phyloP scores from a whole-genome alignment of 1,140 invertebrate genomes.

The Cotesia vestalis region DNA sequence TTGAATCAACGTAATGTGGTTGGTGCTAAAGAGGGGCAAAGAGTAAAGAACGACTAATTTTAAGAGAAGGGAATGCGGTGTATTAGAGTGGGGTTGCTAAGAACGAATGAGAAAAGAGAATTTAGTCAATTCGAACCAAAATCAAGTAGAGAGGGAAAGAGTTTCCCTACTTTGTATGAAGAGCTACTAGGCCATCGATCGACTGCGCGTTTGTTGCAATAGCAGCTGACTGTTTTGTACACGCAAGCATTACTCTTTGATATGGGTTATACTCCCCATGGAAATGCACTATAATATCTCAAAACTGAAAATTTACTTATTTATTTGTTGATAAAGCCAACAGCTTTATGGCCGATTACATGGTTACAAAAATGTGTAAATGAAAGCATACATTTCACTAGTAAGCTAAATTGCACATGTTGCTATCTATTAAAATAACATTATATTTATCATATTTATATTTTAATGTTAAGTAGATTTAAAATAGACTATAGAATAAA shows the following conservation, averaged over 20 bases:
- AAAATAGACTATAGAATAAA: too few species aligned
- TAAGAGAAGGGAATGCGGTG: slow-evolving; percentile 7
- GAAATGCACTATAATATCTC: neutral
- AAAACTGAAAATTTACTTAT: too few species aligned
- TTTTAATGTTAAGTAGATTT: too few species aligned
- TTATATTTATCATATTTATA: too few species aligned
- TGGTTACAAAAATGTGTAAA: too few species aligned
- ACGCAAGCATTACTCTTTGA: slow-evolving; percentile 31
- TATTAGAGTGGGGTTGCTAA: slow-evolving; percentile 10
- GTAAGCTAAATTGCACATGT: too few species aligned
- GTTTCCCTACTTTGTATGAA: slow-evolving; percentile 25
- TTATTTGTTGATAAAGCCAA: too few species aligned
- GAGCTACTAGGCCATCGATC: slow-evolving; percentile 55
- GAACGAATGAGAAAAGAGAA: slow-evolving; percentile 26
- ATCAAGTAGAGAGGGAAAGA: slow-evolving; percentile 8
- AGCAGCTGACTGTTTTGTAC: slow-evolving; percentile 46
- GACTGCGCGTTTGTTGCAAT: slow-evolving; percentile 47
- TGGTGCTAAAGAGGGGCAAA: neutral
- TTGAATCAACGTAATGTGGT: neutral
- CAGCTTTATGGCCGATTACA: too few species aligned
- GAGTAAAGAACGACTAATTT: slow-evolving; percentile 6
- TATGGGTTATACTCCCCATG: neutral
- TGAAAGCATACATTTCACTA: too few species aligned
- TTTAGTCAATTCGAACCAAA: neutral
- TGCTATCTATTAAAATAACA: too few species aligned